These are phyloP conservation scores for Heterodera carotae DNA, from an alignment of 1,140 invertebrate species.

Conservation along the genomic window DNA sequence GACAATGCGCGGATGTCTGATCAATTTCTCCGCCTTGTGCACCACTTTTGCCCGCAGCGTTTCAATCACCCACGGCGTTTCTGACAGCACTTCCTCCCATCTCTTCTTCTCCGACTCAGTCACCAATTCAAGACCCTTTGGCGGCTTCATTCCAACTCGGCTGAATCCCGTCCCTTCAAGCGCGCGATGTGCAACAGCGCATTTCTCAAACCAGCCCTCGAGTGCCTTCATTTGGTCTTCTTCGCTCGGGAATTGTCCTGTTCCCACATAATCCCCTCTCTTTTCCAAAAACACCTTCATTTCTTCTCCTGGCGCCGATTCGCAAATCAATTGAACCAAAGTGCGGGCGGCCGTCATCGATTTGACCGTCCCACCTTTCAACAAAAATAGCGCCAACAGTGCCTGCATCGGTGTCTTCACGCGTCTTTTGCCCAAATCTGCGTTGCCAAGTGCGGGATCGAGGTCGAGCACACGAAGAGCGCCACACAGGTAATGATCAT, in stretches of 20 bases:
- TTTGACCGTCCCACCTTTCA: background rate
- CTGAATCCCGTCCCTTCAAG: background rate
- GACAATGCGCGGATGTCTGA: background rate
- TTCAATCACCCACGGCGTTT: background rate
- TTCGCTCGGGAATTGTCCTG: background rate
- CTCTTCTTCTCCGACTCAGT: conserved; percentile 8
- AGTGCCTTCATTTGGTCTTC: conserved; percentile 2
- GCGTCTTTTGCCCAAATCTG: background rate
- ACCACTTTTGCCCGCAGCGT: background rate
- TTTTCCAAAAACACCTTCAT: background rate
- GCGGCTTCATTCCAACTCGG: background rate
- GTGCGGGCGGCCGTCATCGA: background rate
- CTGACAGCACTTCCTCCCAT: background rate
- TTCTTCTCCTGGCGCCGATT: conserved; percentile 6
- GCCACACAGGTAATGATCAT: background rate
- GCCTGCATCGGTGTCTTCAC: conserved; percentile 8
- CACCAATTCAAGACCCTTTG: background rate
- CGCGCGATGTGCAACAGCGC: background rate
- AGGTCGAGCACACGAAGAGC: background rate
- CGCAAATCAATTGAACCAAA: conserved; percentile 5
- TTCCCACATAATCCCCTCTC: background rate
- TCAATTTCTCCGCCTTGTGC: background rate
- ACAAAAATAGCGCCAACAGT: conserved; percentile 1
- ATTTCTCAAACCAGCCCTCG: background rate
- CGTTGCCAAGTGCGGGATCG: conserved; percentile 2